These are phyloP conservation scores for Archips crataeganus DNA, from an alignment of 2,888 invertebrate species.

Conservation along the genomic window DNA sequence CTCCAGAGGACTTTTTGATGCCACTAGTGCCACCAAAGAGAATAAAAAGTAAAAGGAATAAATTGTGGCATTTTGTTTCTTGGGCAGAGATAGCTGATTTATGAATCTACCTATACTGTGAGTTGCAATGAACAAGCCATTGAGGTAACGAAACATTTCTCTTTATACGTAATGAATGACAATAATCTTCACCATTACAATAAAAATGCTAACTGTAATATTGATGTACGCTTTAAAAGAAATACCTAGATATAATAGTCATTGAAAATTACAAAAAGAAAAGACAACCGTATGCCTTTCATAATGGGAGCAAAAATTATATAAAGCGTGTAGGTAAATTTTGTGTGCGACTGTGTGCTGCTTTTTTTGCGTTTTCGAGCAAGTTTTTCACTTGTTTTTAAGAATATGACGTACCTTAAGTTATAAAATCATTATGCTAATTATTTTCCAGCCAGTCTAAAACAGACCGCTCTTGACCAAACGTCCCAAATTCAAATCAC, in stretches of 20 bases:
- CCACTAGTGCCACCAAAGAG: constrained; percentile 57
- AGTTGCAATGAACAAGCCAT: neutral
- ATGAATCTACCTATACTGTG: constrained; percentile 19
- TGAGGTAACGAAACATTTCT: neutral
- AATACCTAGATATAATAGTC: no score
- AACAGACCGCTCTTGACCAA: neutral
- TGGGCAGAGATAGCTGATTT: constrained; percentile 44
- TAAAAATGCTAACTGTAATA: no score
- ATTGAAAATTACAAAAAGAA: no score
- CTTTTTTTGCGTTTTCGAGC: no score
- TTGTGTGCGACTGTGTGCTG: no score
- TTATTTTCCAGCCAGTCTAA: neutral
- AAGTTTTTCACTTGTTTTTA: neutral
- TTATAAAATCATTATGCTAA: neutral
- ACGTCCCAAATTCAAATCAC: constrained; percentile 43
- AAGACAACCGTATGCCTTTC: no score
- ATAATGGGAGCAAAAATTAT: no score
- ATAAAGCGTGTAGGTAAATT: no score
- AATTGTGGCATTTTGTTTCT: constrained; percentile 63
- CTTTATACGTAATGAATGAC: neutral
- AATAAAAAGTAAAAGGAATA: constrained; percentile 55
- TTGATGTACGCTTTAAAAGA: no score
- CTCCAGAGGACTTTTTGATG: constrained; percentile 79
- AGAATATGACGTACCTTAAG: no score
- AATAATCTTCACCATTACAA: no score